Conservation (phyloP, 2,888 invertebrate genomes). For the Azorinus chamasolen region DNA sequence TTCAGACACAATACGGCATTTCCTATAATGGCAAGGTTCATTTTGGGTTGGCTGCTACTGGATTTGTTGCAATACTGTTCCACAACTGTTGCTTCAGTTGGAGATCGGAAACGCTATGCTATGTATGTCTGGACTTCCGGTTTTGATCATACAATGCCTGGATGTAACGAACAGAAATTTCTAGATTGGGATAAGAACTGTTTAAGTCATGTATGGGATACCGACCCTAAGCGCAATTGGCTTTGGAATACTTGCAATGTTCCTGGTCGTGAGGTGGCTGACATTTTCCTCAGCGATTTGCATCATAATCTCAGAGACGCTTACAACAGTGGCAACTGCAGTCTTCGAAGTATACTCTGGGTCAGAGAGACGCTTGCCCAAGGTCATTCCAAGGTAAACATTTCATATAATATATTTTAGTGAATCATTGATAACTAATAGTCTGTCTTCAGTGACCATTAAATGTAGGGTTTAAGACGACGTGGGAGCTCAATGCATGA, state of each 20-base stretch:
- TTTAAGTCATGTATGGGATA: slow-evolving; percentile 69
- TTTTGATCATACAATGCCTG: slow-evolving; percentile 55
- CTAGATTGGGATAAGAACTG: slow-evolving; percentile 60
- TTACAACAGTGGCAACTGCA: slow-evolving; percentile 40
- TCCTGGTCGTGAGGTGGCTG: slow-evolving; percentile 52
- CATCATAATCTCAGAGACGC: slow-evolving; percentile 58
- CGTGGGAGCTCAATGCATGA: no score
- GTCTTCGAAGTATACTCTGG: slow-evolving; percentile 28
- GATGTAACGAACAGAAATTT: slow-evolving; percentile 54
- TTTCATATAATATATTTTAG: no score
- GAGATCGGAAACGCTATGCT: no score
- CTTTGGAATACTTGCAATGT: slow-evolving; percentile 67
- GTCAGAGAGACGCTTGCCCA: slow-evolving; percentile 56
- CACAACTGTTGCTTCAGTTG: no score
- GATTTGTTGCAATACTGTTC: no score
- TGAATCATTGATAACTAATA: no score
- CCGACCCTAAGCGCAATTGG: slow-evolving; percentile 57
- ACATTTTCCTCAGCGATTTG: slow-evolving; percentile 65
- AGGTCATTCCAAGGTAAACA: slow-evolving; percentile 62
- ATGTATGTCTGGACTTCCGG: slow-evolving; percentile 72
- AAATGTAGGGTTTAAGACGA: no score
- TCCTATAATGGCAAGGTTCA: no score
- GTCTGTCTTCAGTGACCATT: no score
- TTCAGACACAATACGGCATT: no score
- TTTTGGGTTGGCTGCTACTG: no score